Conservation (phyloP, 2,113 vertebrate species). For the Elephas maximus region DNA sequence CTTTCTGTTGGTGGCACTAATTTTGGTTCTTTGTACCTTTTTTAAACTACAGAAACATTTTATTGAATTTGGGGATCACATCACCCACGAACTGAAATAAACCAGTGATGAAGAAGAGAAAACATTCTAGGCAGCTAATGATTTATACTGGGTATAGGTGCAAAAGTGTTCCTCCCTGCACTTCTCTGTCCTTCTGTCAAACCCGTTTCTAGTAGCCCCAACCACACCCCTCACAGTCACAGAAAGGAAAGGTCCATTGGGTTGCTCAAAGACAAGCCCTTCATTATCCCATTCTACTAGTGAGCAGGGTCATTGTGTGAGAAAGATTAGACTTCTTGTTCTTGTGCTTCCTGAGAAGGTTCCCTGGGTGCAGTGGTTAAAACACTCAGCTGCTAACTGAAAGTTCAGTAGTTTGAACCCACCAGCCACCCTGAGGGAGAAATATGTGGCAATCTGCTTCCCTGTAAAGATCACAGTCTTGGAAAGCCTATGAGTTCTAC, state of each 20-base stretch:
- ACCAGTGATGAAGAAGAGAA: background rate
- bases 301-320: background rate
- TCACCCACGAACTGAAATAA: conserved; percentile 28
- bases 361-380: background rate
- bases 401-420: background rate
- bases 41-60: background rate
- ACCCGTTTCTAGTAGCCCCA: background rate
- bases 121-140: background rate
- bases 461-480: no score
- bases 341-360: background rate
- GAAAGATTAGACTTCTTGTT: background rate
- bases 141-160: background rate
- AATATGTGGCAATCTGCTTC: background rate
- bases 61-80: background rate
- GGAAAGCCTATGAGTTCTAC: background rate
- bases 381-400: background rate
- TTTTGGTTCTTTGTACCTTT: background rate
- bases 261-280: background rate
- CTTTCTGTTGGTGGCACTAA: background rate
- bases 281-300: background rate
- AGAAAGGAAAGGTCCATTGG: background rate
- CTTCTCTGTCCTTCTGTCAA: background rate
- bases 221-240: background rate
- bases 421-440: background rate
- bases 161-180: background rate